Evolutionary conservation across 2,113 vertebrate genomes (phyloP).

Genomic region (Speoplatyrhinus poulsoni): DNA sequence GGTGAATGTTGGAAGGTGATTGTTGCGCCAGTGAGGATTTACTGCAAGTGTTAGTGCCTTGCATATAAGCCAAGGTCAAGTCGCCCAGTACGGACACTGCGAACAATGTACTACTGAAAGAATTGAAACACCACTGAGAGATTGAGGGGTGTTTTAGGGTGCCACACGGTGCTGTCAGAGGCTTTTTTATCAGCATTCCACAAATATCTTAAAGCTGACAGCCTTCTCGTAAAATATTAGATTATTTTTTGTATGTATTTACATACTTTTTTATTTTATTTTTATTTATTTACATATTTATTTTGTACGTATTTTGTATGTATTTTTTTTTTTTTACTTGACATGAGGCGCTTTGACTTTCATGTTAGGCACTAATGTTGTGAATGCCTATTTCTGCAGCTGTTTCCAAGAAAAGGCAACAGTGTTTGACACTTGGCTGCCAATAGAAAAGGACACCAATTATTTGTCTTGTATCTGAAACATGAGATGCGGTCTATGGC

Average conservation of each 20-base stretch:
- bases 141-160: constrained; percentile 30
- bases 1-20: constrained; percentile 12
- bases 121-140: constrained; percentile 39
- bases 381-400: constrained; percentile 56
- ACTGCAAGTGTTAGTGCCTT: constrained; percentile 13
- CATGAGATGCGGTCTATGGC: constrained; percentile 43
- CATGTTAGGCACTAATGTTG: constrained; percentile 16
- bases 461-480: constrained; percentile 59
- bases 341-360: constrained; percentile 18
- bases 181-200: constrained; percentile 33
- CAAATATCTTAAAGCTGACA: constrained; percentile 35
- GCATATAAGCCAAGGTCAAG: constrained; percentile 32
- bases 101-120: constrained; percentile 33
- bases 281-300: no score
- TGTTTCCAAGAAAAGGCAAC: constrained; percentile 67
- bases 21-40: constrained; percentile 9
- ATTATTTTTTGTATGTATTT: constrained; percentile 17
- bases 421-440: constrained; percentile 61
- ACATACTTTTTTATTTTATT: no score
- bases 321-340: constrained; percentile 11
- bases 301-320: no score
- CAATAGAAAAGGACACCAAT: constrained; percentile 56
- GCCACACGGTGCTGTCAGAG: constrained; percentile 36
- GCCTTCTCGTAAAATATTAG: constrained; percentile 30
- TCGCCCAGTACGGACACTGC: constrained; percentile 7